A percentile compares a stretch with the other conserved stretches of the same genome.
These are phyloP conservation scores for Dioctria linearis DNA, from an alignment of 2,888 invertebrate species.

Conservation along the genomic window DNA sequence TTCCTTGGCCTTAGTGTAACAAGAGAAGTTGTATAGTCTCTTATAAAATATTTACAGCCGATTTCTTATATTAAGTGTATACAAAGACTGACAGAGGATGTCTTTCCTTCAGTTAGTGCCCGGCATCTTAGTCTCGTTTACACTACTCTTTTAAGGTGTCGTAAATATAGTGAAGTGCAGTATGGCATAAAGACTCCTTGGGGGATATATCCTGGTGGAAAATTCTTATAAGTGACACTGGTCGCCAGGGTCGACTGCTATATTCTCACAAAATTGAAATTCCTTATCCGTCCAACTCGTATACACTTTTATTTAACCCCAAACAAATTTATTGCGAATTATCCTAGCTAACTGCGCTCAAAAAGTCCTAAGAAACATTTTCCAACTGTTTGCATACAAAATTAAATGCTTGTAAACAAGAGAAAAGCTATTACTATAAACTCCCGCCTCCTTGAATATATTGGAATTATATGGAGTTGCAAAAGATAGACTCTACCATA, in stretches of 20 bases:
- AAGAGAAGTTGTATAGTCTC: neutral
- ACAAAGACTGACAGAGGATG: neutral
- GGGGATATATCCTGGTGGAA: no score
- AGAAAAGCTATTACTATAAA: neutral
- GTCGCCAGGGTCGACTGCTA: no score
- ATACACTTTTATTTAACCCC: no score
- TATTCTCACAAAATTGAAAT: no score
- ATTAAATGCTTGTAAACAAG: constrained; percentile 22
- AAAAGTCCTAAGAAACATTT: no score
- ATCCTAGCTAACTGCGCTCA: no score
- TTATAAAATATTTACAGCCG: constrained; percentile 27
- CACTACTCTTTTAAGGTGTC: constrained; percentile 1
- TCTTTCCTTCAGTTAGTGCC: no score
- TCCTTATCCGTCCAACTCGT: no score
- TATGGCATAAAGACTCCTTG: neutral
- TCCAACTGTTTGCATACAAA: neutral
- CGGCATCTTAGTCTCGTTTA: neutral
- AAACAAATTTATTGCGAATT: no score
- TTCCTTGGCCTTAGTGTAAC: neutral
- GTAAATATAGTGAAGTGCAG: constrained; percentile 15
- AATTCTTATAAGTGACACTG: no score
- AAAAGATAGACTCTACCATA: no score
- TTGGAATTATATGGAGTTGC: neutral
- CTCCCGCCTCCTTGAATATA: neutral
- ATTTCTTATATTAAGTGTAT: neutral